Conservation (phyloP, 2,888 invertebrate species). For the Nipponacmea schrenckii region DNA sequence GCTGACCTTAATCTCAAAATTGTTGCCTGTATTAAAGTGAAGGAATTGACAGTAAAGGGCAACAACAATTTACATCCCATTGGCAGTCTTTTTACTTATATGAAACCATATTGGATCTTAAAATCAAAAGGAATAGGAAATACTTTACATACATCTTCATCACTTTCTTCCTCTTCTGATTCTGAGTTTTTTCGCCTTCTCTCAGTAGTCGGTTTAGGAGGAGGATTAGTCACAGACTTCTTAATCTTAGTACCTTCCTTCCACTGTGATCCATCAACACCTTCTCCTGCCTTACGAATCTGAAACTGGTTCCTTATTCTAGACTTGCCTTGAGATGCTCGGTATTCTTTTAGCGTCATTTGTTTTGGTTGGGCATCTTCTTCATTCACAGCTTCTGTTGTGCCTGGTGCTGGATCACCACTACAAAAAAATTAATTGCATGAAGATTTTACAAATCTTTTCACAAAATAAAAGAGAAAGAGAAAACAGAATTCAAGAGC, state of each 20-base stretch:
- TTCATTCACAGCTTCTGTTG: conserved; percentile 36
- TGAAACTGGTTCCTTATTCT: conserved; percentile 89
- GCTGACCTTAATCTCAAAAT: too few relatives aligned
- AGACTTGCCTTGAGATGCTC: conserved; percentile 80
- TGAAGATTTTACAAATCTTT: too few relatives aligned
- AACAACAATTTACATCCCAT: too few relatives aligned
- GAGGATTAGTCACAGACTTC: conserved; percentile 64
- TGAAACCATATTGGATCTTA: not conserved
- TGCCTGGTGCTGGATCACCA: conserved; percentile 54
- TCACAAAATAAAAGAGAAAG: too few relatives aligned
- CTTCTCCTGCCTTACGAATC: conserved; percentile 92
- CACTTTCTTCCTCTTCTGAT: conserved; percentile 71
- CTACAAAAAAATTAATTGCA: too few relatives aligned
- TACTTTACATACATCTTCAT: conserved; percentile 38
- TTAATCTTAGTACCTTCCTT: conserved; percentile 72
- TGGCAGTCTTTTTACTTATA: too few relatives aligned
- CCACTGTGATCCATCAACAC: conserved; percentile 84
- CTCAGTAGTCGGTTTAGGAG: conserved; percentile 73
- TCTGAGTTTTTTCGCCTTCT: conserved; percentile 74
- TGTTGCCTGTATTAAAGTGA: too few relatives aligned
- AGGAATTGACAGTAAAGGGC: too few relatives aligned
- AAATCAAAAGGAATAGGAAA: not conserved
- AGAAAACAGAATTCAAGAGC: too few relatives aligned
- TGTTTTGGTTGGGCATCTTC: conserved; percentile 83
- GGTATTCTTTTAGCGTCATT: conserved; percentile 94